Conservation (phyloP, 2,113 vertebrate species). For the Pedionomus torquatus region DNA sequence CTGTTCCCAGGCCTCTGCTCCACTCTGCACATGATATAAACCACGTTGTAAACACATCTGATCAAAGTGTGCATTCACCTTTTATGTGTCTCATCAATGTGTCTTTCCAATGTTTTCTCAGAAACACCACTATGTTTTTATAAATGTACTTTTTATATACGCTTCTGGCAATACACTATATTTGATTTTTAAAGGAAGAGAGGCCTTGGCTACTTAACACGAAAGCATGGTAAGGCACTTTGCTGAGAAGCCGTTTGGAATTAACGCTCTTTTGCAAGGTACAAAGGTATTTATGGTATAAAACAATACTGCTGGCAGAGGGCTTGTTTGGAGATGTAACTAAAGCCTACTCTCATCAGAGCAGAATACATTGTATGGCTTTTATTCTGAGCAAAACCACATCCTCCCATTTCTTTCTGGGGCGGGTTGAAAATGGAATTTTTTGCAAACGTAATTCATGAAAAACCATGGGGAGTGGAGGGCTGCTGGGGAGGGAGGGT, state of each 20-base stretch:
- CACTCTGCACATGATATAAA: constrained; percentile 66
- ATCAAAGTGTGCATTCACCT: constrained; percentile 61
- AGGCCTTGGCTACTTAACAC: constrained; percentile 53
- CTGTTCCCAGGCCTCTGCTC: constrained; percentile 64
- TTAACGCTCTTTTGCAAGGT: constrained; percentile 12
- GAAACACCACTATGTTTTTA: constrained; percentile 51
- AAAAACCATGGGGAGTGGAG: constrained; percentile 15
- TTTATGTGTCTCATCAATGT: constrained; percentile 64
- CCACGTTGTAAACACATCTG: constrained; percentile 73
- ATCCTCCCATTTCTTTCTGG: neutral
- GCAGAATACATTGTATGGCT: constrained; percentile 50
- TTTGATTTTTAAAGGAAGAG: constrained; percentile 60
- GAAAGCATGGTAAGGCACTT: constrained; percentile 69
- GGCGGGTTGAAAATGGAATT: neutral
- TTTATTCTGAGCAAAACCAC: constrained; percentile 53
- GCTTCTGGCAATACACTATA: constrained; percentile 51
- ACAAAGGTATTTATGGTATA: constrained; percentile 27
- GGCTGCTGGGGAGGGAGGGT: neutral
- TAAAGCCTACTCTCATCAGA: constrained; percentile 34
- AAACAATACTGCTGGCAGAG: constrained; percentile 58
- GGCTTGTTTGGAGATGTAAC: neutral
- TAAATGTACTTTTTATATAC: constrained; percentile 62
- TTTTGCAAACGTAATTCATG: neutral
- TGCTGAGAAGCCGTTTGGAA: constrained; percentile 19
- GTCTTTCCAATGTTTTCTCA: constrained; percentile 64